Percentiles rank a stretch among this genome's conserved stretches.
phyloP scores from a whole-genome alignment of 53 echinoderm and acorn worm genomes.

The Apostichopus leukothele region DNA sequence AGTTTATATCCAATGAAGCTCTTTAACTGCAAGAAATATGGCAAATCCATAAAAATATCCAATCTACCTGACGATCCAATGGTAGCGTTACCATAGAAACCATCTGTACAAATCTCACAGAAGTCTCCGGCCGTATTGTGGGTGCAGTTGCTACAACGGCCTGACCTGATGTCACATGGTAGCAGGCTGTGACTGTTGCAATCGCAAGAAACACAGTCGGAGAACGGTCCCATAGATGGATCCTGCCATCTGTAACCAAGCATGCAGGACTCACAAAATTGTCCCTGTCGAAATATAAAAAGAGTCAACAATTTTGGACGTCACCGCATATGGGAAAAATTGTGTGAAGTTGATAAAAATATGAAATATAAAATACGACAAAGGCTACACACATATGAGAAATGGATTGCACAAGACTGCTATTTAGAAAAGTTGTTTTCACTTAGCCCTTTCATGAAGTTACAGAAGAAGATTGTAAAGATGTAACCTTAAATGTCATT shows the following conservation, averaged over 20 bases:
- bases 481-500: too few species aligned
- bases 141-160: constrained; percentile 66
- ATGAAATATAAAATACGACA: too few species aligned
- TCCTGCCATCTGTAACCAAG: constrained; percentile 61
- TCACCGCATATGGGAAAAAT: too few species aligned
- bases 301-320: neutral
- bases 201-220: constrained; percentile 70
- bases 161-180: constrained; percentile 74
- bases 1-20: too few species aligned
- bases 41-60: too few species aligned
- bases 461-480: too few species aligned
- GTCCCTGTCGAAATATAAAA: constrained; percentile 56
- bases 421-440: too few species aligned
- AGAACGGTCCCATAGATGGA: constrained; percentile 64
- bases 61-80: constrained; percentile 67
- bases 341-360: too few species aligned
- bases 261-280: constrained; percentile 88
- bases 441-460: too few species aligned
- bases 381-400: too few species aligned
- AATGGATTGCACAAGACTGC: too few species aligned
- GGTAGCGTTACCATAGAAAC: constrained; percentile 87
- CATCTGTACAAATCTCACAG: constrained; percentile 76
- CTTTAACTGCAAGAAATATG: neutral
- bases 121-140: constrained; percentile 81
- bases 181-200: constrained; percentile 78